Percentiles rank a stretch among this genome's conserved stretches.
Conservation (phyloP, 1,140 invertebrate genomes). For the Drosophila kikkawai region DNA sequence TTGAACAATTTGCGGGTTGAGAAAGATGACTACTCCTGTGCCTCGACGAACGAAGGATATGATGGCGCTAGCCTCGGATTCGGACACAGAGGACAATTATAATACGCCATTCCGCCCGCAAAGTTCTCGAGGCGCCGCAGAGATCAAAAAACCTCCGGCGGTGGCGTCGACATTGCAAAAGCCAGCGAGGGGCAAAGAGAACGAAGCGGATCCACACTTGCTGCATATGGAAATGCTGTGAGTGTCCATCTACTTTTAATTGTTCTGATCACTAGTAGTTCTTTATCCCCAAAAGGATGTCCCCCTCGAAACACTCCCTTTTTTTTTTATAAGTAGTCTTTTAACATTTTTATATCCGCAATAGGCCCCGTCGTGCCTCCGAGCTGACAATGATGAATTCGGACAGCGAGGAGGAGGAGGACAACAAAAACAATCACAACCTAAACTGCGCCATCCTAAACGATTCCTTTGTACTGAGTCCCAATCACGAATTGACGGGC, state of each 20-base stretch:
- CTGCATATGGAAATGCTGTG: conserved; percentile 20
- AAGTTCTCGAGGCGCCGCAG: conserved; percentile 7
- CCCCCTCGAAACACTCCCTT: not conserved
- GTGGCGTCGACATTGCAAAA: conserved; percentile 11
- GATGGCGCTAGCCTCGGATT: conserved; percentile 60
- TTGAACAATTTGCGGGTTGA: conserved; percentile 16
- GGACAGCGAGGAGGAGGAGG: conserved; percentile 81
- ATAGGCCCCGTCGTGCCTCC: conserved; percentile 65
- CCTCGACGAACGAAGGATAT: conserved; percentile 77
- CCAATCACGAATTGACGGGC: conserved; percentile 56
- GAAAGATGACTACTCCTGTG: conserved; percentile 67
- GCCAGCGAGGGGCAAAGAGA: conserved; percentile 23
- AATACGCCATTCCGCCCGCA: conserved; percentile 61
- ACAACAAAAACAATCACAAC: conserved; percentile 63
- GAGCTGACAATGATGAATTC: conserved; percentile 74
- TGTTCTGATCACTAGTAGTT: no score
- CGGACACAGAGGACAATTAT: conserved; percentile 73
- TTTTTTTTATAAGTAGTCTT: not conserved
- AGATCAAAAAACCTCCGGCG: not conserved
- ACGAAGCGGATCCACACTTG: conserved; percentile 8
- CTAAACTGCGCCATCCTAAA: conserved; percentile 82
- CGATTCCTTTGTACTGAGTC: conserved; percentile 81
- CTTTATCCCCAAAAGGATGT: not conserved
- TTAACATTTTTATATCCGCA: not conserved
- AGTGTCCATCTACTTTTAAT: not conserved